Percentiles rank a stretch among this genome's conserved stretches.
Conservation (phyloP, 1,140 invertebrate genomes). For the Cyphomyrmex costatus region DNA sequence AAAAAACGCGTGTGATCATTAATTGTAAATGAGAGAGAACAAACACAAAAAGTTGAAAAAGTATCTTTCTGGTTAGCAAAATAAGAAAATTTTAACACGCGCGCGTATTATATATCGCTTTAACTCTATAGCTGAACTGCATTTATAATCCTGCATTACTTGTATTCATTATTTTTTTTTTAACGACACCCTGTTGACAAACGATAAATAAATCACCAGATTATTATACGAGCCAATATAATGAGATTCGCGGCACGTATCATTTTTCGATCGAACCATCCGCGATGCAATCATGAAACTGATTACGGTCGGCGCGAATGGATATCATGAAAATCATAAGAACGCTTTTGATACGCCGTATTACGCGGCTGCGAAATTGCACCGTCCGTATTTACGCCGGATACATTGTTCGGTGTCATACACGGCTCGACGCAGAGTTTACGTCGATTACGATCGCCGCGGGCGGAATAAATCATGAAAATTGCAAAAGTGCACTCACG, state of each 20-base stretch:
- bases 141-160: slow-evolving; percentile 10
- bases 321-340: slow-evolving; percentile 53
- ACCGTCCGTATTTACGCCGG: slow-evolving; percentile 12
- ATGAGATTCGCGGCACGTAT: slow-evolving; percentile 53
- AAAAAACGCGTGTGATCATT: neutral
- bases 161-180: slow-evolving; percentile 21
- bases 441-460: slow-evolving; percentile 43
- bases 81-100: neutral
- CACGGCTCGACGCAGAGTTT: slow-evolving; percentile 1
- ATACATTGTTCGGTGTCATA: slow-evolving; percentile 7
- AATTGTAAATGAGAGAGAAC: neutral
- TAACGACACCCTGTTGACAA: slow-evolving; percentile 3
- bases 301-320: slow-evolving; percentile 42
- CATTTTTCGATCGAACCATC: slow-evolving; percentile 38
- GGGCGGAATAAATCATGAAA: slow-evolving; percentile 57
- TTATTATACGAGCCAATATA: slow-evolving; percentile 39
- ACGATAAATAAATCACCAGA: slow-evolving; percentile 44
- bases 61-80: neutral
- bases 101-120: neutral
- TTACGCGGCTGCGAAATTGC: slow-evolving; percentile 36
- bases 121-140: neutral
- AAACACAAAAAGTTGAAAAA: neutral
- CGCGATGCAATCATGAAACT: slow-evolving; percentile 38
- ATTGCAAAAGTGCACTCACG: slow-evolving; percentile 34
- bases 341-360: slow-evolving; percentile 37